Evolutionary conservation across 2,888 invertebrate species (phyloP), one percentile per base, ranked within the genome.

Genomic region (Allophyes oxyacanthae): DNA sequence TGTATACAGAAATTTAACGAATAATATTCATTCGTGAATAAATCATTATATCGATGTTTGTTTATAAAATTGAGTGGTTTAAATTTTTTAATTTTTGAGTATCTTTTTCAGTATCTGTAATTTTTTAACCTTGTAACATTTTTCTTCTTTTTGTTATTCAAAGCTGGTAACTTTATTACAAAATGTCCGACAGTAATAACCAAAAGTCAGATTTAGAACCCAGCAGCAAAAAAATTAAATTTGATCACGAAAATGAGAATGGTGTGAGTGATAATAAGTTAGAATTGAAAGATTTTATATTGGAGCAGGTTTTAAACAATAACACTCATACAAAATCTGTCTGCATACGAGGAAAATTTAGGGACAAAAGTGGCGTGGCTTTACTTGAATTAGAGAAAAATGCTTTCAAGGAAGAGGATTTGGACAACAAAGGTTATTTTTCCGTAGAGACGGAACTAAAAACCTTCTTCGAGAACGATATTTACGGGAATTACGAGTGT

Each of bases 401-500:
- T 82, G 96, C 96, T 38, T 98, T 98, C 84, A 95, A 95, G 34
- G 95, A 95, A 64, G 95, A 96, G 41, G 93, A 95, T 73, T 90
- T 97, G 54, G 77, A 91, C 48, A 81, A 83, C 51, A 86, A 84
- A 61, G 94, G 94, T n/a, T 96, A 95, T 81, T 97, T 97, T 76
- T 95, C 95, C 30, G 87, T 89, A 8, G 95, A 96, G 0, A 95
- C 95, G 15, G 86, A 89, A 57, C 87, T 97, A 2, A 91, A 94
- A 30, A 95, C 96, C 64, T 94, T 95, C 55, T 97, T 97, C 82
- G 95, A 96, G 28, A 98, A 98, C 91, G 98, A 98, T 86, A 96
- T 98, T 83, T 98, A 98, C 85, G 97, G 97, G 10, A 97, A 96
- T 82, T 98, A 96, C 84, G 95, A 96, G 80, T 97, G 96, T 88